Evolutionary conservation across 1,140 invertebrate genomes (phyloP).

Genomic region (Epicauta chinensis): DNA sequence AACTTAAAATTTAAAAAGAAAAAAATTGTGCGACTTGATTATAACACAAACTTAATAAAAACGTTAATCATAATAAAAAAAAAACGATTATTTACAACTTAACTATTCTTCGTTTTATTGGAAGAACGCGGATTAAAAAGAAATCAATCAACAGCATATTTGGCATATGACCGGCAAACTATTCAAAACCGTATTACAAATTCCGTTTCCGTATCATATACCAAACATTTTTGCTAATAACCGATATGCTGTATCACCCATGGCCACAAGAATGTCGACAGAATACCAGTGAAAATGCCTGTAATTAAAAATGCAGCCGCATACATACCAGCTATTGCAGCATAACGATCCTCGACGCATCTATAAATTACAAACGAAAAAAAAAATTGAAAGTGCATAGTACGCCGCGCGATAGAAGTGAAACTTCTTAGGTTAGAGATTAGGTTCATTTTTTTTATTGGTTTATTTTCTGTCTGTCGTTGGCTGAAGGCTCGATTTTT

Average conservation of each 20-base stretch:
- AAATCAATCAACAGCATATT: not conserved
- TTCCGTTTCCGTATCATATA: constrained; percentile 39
- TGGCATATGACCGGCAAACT: constrained; percentile 29
- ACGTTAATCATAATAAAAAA: constrained; percentile 40
- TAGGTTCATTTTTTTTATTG: no score
- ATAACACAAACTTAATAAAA: not conserved
- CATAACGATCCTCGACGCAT: constrained; percentile 74
- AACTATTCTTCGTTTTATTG: not conserved
- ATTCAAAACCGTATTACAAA: constrained; percentile 29
- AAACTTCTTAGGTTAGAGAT: no score
- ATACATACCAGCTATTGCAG: constrained; percentile 90
- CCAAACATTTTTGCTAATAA: constrained; percentile 43
- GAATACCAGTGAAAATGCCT: constrained; percentile 79
- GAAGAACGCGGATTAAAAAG: no score
- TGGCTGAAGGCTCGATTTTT: no score
- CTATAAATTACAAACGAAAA: constrained; percentile 45
- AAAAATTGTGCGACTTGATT: not conserved
- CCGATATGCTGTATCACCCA: constrained; percentile 48
- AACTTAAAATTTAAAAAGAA: not conserved
- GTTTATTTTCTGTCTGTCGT: no score
- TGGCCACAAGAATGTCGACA: constrained; percentile 68
- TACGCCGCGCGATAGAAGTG: no score
- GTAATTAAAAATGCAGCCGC: constrained; percentile 84
- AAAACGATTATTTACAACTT: constrained; percentile 81
- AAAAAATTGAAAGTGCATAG: no score